phyloP scores from a whole-genome alignment of 2,888 invertebrate species.

The Chrysodeixis includens region DNA sequence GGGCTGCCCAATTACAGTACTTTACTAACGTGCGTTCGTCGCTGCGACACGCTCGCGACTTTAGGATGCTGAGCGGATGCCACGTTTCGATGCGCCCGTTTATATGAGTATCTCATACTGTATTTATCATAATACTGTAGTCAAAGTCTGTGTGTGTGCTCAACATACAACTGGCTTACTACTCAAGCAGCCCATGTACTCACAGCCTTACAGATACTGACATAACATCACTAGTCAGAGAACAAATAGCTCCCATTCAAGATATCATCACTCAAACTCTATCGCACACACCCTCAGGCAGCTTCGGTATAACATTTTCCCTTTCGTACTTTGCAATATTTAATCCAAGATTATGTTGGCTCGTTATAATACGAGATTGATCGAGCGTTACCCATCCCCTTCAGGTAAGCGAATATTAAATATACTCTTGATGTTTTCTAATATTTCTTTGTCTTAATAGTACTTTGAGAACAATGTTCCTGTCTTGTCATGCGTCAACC shows the following conservation, averaged over 20 bases:
- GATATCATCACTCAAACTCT: slow-evolving; percentile 50
- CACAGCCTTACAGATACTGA: neutral
- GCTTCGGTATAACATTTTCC: slow-evolving; percentile 34
- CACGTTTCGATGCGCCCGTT: too few relatives aligned
- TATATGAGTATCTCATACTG: too few relatives aligned
- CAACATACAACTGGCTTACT: too few relatives aligned
- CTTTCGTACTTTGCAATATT: slow-evolving; percentile 44
- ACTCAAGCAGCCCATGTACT: too few relatives aligned
- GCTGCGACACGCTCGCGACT: too few relatives aligned
- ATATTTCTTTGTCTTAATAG: slow-evolving; percentile 10
- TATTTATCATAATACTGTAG: too few relatives aligned
- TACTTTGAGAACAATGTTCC: slow-evolving; percentile 5
- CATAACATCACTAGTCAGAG: slow-evolving; percentile 16
- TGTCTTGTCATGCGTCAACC: slow-evolving; percentile 9
- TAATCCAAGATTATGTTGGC: slow-evolving; percentile 50
- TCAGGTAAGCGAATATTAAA: slow-evolving; percentile 28
- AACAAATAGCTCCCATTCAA: slow-evolving; percentile 24
- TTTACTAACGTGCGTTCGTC: too few relatives aligned
- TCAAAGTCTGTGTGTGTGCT: too few relatives aligned
- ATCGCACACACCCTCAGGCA: slow-evolving; percentile 28
- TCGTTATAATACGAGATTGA: slow-evolving; percentile 51
- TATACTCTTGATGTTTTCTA: slow-evolving; percentile 12
- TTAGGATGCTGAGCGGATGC: too few relatives aligned
- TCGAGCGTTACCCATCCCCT: slow-evolving; percentile 40
- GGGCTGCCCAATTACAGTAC: too few relatives aligned